Evolutionary conservation across 2,888 invertebrate genomes (phyloP), one percentile per base, ranked within the genome.

Genomic region (Hylaea fasciaria): DNA sequence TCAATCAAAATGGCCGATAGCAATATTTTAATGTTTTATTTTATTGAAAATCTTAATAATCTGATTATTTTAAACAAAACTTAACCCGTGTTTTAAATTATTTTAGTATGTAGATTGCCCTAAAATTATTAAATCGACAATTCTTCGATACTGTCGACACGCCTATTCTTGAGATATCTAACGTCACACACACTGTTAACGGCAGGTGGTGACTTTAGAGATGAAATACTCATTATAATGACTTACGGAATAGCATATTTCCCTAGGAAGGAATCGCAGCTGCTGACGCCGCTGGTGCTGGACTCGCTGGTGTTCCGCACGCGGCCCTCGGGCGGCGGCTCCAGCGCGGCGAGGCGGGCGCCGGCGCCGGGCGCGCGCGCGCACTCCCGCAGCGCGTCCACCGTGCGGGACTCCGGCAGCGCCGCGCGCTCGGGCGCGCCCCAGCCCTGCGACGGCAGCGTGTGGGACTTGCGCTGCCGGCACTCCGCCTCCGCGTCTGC

Each of bases 221-320:
- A 22, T 5, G 22, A 22, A 22, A 3, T 22, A 22, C 22, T 22
- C n/a, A n/a, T n/a, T n/a, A n/a, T n/a, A n/a, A n/a, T n/a, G n/a
- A 89, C 91, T 89, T 83, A 94, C 93, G 93, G 94, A 72, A 94
- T 89, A 66, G 91, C 89, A 71, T 93, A 93, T 79, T 93, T 93
- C 62, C 94, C 95, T 28, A 94, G 91, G 50, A 94, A 94, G 0
- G 96, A 96, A 82, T 97, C 97, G 73, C 95, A 95, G 57, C 96
- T 97, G 85, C 96, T 96, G 17, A 97, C 95, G 43, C 96, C 97
- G 64, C 96, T 96, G 0, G 96, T 96, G 59, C 95, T 96, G 0
- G 96, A 96, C 78, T 96, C 96, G n/a, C 92, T 92, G 0, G 90
- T 92, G 62, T 93, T 91, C 62, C 92, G 82, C 37, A 91, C 88